Base-by-base conservation (phyloP, 2,113 vertebrate species). In the Falcunculus frontatus region DNA sequence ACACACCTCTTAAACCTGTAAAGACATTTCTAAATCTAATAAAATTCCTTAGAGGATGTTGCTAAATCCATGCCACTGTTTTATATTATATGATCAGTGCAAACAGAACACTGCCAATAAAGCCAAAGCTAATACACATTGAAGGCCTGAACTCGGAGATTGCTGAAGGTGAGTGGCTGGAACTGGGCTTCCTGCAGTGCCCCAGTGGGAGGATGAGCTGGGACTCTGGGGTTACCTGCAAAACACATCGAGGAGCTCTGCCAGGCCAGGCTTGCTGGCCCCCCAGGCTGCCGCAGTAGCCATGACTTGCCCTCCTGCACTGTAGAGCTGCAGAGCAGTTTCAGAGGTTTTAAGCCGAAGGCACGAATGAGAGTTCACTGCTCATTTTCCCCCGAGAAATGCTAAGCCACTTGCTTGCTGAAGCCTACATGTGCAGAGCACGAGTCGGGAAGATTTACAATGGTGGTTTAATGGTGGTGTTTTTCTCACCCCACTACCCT, bases 101-200 rank as follows among this genome's bases (percentile, higher is more conserved):
- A 63, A 84, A 83, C 9, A 35, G 62, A 87, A 35, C 8, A 4
- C 29, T 33, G 18, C 6, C 67, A 69, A 30, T 35, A 84, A 79
- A 68, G 16, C 42, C 33, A 0, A 16, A 88, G 22, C 26, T 47
- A 6, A 7, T 14, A n/a, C 4, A 33, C 0, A 0, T 2, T 7
- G 44, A 50, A 55, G 15, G 53, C 12, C 33, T 52, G 81, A 81
- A 17, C 14, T 33, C 12, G 1, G 70, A 30, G 67, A 30, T 8
- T 7, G 13, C 41, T 35, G 62, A 30, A 59, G n/a, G 21, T 10
- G 22, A 11, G 30, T n/a, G 56, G 46, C 6, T 9, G 22, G 42
- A 37, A 25, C 18, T 8, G 23, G 21, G 55, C 55, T 41, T 59
- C 32, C 62, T 12, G 16, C 9, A 7, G 10, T 9, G 29, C 27